These are phyloP conservation scores for Neosilurus mollespiculum DNA, from an alignment of 2,797 vertebrate species.

Conservation along the genomic window DNA sequence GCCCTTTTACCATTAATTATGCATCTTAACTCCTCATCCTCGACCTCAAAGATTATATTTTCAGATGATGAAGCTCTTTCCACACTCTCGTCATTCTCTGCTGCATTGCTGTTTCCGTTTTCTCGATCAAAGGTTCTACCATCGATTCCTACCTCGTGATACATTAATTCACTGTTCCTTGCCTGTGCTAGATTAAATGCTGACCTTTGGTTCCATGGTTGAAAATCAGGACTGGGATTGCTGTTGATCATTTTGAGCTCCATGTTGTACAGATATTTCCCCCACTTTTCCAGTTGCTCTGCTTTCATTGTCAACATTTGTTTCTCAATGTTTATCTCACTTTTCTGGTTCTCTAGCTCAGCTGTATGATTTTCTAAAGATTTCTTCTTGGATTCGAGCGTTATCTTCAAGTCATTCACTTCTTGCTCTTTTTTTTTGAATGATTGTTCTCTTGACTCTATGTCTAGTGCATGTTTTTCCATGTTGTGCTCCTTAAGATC, in stretches of 20 bases:
- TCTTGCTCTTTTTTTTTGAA: slow-evolving; percentile 17
- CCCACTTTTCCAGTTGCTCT: slow-evolving; percentile 68
- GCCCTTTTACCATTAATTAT: slow-evolving; percentile 10
- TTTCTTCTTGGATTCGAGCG: slow-evolving; percentile 21
- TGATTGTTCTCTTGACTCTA: slow-evolving; percentile 23
- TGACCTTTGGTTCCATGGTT: slow-evolving; percentile 49
- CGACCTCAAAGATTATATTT: neutral
- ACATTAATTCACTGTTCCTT: slow-evolving; percentile 39
- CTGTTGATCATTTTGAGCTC: slow-evolving; percentile 61
- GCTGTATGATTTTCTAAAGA: slow-evolving; percentile 37
- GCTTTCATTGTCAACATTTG: slow-evolving; percentile 60
- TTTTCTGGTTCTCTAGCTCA: slow-evolving; percentile 37
- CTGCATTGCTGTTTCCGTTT: neutral
- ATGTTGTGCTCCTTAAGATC: slow-evolving; percentile 19
- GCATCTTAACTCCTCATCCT: neutral
- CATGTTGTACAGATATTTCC: slow-evolving; percentile 65
- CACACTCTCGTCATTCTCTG: slow-evolving; percentile 8
- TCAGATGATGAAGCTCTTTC: slow-evolving; percentile 8
- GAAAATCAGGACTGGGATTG: slow-evolving; percentile 48
- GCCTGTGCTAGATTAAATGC: slow-evolving; percentile 40
- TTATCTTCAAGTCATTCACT: slow-evolving; percentile 25
- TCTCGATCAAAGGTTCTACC: neutral
- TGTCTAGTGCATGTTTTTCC: slow-evolving; percentile 16
- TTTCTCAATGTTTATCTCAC: slow-evolving; percentile 61
- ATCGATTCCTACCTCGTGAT: slow-evolving; percentile 49